Conservation (phyloP, 2,113 vertebrate species). For the Cynoglossus semilaevis region DNA sequence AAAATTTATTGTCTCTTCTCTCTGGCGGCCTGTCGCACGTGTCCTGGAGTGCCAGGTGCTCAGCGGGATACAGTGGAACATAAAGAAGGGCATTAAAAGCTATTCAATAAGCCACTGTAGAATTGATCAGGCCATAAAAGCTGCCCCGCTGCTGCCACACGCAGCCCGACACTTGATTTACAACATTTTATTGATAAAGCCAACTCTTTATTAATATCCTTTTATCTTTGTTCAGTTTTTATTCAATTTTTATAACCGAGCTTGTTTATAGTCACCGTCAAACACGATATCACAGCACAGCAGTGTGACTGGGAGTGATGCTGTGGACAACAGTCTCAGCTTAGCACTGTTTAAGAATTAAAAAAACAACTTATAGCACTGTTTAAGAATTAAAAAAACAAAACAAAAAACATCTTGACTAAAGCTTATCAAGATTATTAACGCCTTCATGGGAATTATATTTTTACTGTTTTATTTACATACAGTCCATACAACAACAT, state of each 20-base stretch:
- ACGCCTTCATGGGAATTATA: too few species aligned
- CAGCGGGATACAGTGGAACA: slow-evolving; percentile 71
- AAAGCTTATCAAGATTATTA: too few species aligned
- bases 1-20: slow-evolving; percentile 67
- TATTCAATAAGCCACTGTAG: slow-evolving; percentile 75
- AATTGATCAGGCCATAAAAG: slow-evolving; percentile 77
- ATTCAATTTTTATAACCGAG: not conserved
- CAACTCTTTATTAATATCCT: not conserved
- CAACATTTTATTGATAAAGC: not conserved
- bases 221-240: not conserved
- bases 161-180: not conserved
- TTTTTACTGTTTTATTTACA: too few species aligned
- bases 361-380: too few species aligned
- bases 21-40: slow-evolving; percentile 44
- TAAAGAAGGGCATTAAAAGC: slow-evolving; percentile 77
- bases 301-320: too few species aligned
- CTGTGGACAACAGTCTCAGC: too few species aligned
- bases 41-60: slow-evolving; percentile 49
- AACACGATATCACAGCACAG: too few species aligned
- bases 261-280: too few species aligned
- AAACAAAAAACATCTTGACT: too few species aligned
- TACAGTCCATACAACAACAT: too few species aligned
- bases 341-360: too few species aligned
- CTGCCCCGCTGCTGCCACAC: slow-evolving; percentile 16
- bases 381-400: too few species aligned